Percentiles rank a stretch among this genome's conserved stretches.
These are phyloP conservation scores for Gorsachius magnificus DNA, from an alignment of 2,797 vertebrate species.

Conservation along the genomic window DNA sequence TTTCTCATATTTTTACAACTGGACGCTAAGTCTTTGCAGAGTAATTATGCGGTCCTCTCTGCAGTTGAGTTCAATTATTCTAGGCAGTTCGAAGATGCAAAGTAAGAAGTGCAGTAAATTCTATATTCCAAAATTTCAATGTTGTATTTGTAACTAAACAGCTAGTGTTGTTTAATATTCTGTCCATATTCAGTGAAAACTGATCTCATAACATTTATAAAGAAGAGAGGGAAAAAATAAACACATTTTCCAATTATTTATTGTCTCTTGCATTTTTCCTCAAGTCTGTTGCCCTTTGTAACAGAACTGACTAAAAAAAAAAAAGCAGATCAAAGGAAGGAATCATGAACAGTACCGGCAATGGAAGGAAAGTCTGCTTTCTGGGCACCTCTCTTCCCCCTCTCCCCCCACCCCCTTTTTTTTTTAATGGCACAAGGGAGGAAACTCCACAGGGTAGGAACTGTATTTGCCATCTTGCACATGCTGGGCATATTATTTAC, in stretches of 20 bases:
- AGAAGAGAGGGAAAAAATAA: constrained; percentile 40
- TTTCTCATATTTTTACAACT: neutral
- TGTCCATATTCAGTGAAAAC: neutral
- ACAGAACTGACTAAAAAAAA: neutral
- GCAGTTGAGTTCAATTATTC: neutral
- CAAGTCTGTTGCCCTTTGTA: neutral
- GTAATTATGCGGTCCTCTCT: neutral
- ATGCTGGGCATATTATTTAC: neutral
- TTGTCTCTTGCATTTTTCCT: constrained; percentile 8
- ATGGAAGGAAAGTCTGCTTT: neutral
- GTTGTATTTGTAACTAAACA: neutral
- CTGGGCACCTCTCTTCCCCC: neutral
- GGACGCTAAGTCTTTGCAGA: neutral
- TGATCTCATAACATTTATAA: neutral
- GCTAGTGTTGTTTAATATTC: neutral
- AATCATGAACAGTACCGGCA: neutral
- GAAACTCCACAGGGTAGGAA: neutral
- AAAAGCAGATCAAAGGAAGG: neutral
- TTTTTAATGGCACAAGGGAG: neutral
- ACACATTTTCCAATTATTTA: neutral
- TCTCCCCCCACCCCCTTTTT: rapidly evolving
- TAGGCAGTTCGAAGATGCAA: neutral
- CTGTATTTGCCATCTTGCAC: neutral
- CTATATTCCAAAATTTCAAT: neutral
- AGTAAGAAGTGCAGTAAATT: neutral